Base-by-base conservation (phyloP, 2,797 vertebrate genomes). In the Megaceryle alcyon region DNA sequence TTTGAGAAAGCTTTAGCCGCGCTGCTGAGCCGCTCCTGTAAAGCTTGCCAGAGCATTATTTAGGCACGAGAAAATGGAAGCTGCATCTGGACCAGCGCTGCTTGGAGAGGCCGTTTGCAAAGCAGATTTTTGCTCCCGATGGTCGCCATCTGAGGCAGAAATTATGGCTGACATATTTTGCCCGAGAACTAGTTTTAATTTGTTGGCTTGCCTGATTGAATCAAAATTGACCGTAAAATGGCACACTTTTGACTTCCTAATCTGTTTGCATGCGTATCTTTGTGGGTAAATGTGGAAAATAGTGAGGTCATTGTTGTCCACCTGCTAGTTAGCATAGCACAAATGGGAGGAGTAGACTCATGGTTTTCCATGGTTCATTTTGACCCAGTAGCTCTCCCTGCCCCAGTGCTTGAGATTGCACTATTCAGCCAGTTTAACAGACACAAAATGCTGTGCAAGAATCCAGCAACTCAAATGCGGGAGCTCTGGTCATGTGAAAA, bases 1-100 rank as follows among this genome's bases (percentile, higher is more conserved):
- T 94, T n/a, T 14, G 60, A 82, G 82, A 53, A 90, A 95, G 94
- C 75, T 91, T 94, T 83, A 89, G 84, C 92, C 82, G 88, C 0
- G 7, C 75, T 78, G 85, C 85, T 54, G 92, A 95, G 95, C 79
- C 0, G 35, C 79, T 93, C 56, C 84, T 35, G 64, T 22, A 85
- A 88, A 88, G 71, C 57, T 23, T 73, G 82, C 89, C 89, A 46
- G 77, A 81, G 71, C 41, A 6, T 82, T 70, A 86, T 75, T 60
- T 35, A 57, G 66, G 88, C 88, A 72, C 1, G 7, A 81, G 54
- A 21, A 86, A 92, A 71, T 9, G 86, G 83, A 35, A 71, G 51
- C 64, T 10, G 26, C 20, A 26, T 37, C 64, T 6, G 39, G 63
- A 57, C 72, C 54, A 9, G 23, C 0, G 11, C 46, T 51, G 66